Conservation (phyloP, 2,113 vertebrate species). For the Albula glossodonta region DNA sequence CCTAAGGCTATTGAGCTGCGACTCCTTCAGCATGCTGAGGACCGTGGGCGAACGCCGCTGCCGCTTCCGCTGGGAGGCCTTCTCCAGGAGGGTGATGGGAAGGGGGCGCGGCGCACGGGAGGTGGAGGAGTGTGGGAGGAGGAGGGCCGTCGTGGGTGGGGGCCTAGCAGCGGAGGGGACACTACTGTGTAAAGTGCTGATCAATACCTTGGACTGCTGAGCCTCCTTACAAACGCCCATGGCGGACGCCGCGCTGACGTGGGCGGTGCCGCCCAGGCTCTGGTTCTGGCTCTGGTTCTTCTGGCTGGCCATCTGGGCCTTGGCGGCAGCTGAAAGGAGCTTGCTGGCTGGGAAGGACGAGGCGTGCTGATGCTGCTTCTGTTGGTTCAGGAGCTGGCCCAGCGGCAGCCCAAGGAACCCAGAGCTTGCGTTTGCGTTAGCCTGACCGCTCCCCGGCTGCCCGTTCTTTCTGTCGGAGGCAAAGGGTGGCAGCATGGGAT, state of each 20-base stretch:
- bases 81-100: conserved; percentile 35
- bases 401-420: conserved; percentile 72
- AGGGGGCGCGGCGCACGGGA: conserved; percentile 33
- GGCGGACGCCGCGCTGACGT: conserved; percentile 42
- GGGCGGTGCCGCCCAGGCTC: conserved; percentile 61
- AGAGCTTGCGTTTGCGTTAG: conserved; percentile 53
- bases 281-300: conserved; percentile 60
- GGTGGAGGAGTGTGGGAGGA: conserved; percentile 56
- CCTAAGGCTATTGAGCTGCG: conserved; percentile 36
- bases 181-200: conserved; percentile 87
- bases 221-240: conserved; percentile 58
- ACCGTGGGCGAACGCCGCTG: conserved; percentile 67
- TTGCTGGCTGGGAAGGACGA: conserved; percentile 83
- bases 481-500: conserved; percentile 43
- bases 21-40: conserved; percentile 66
- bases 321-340: conserved; percentile 84
- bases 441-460: conserved; percentile 39
- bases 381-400: conserved; percentile 74
- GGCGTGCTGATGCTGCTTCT: conserved; percentile 70
- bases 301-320: conserved; percentile 82
- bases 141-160: conserved; percentile 55
- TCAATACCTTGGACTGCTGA: conserved; percentile 70
- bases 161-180: conserved; percentile 54
- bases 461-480: conserved; percentile 44
- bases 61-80: conserved; percentile 40